Evolutionary conservation across 2,113 vertebrate species (phyloP).

Genomic region (Gorsachius goisagi): DNA sequence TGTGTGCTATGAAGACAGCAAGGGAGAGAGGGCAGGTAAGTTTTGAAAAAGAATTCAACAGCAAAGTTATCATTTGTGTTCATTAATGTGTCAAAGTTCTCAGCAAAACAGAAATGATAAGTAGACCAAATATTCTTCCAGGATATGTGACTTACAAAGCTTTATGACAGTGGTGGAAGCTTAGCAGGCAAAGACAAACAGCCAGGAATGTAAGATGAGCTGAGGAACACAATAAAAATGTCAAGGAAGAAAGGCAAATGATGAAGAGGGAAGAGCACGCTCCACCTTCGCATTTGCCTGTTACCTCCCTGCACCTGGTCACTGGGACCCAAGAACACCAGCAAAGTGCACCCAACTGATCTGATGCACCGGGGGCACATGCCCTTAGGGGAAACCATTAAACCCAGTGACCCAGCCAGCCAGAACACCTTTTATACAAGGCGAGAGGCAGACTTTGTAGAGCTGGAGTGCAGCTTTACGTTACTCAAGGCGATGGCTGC

Average conservation of each 20-base stretch:
- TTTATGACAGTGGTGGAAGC: neutral
- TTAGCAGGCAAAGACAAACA: neutral
- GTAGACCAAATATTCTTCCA: neutral
- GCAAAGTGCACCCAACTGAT: fast-evolving
- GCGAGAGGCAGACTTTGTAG: neutral
- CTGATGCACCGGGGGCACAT: neutral
- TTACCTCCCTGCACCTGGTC: fast-evolving
- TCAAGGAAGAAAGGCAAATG: neutral
- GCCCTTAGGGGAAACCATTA: neutral
- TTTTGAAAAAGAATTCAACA: neutral
- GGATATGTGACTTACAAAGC: neutral
- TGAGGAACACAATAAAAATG: neutral
- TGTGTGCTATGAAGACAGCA: neutral
- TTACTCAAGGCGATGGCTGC: neutral
- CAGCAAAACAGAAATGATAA: neutral
- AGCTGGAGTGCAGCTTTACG: neutral
- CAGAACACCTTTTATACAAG: neutral
- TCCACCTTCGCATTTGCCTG: neutral
- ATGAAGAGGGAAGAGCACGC: neutral
- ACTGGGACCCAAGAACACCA: neutral
- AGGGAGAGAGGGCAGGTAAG: neutral
- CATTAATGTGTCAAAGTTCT: neutral
- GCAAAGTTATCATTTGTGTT: neutral
- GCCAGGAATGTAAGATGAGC: neutral
- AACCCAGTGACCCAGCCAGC: neutral